Base-by-base conservation (phyloP, 92 coral and sea anemone species). In the Desmophyllum pertusum region DNA sequence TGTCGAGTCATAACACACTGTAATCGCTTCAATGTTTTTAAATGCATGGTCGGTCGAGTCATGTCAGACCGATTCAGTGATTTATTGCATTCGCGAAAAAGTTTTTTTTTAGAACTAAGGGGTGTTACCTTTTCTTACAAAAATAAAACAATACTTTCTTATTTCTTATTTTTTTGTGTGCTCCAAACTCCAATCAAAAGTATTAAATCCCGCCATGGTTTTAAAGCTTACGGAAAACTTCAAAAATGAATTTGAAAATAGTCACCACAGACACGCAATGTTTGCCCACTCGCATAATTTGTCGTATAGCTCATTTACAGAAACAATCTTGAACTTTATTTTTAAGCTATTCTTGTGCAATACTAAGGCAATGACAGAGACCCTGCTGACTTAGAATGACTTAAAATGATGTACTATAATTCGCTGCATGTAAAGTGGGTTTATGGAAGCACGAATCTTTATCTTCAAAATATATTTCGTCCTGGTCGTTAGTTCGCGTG, bases 351-450 rank as follows among this genome's bases (percentile, higher is more conserved):
- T 55, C 63, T 53, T 13, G 27, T 18, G 61, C n/a, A n/a, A n/a
- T n/a, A n/a, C n/a, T n/a, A n/a, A n/a, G n/a, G n/a, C n/a, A n/a
- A n/a, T n/a, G n/a, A n/a, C n/a, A n/a, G n/a, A n/a, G n/a, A n/a
- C n/a, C n/a, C n/a, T n/a, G n/a, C n/a, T n/a, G n/a, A n/a, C n/a
- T n/a, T n/a, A n/a, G n/a, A n/a, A n/a, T n/a, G n/a, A n/a, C n/a
- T n/a, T n/a, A n/a, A n/a, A n/a, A n/a, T n/a, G n/a, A n/a, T n/a
- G n/a, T n/a, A n/a, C n/a, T n/a, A 37, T 31, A 17, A 35, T 52
- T 51, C 25, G 79, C 79, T 21, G n/a, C n/a, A n/a, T n/a, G 10
- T 3, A 73, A 73, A 48, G 27, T 50, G 79, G 43, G 48, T 31
- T 48, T 46, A 17, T n/a, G 29, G 10, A 55, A 55, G 23, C 63